Conservation (phyloP, 2,888 invertebrate genomes). For the Sicus ferrugineus region DNA sequence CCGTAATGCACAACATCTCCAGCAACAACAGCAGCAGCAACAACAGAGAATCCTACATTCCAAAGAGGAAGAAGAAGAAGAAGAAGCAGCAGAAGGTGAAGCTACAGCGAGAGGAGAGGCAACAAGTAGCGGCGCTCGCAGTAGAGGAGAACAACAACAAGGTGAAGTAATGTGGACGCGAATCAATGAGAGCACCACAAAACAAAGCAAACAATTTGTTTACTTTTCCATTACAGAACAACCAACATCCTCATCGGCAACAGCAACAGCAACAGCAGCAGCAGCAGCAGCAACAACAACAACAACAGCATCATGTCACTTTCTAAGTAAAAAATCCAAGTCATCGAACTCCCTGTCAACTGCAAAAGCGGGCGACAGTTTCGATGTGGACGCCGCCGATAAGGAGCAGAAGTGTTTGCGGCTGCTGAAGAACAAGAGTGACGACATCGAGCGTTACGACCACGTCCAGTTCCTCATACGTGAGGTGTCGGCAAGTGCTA, state of each 20-base stretch:
- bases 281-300: background rate
- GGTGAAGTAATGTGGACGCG: background rate
- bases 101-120: background rate
- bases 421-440: slow-evolving; percentile 62
- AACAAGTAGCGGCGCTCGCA: background rate
- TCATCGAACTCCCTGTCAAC: slow-evolving; percentile 41
- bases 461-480: slow-evolving; percentile 93
- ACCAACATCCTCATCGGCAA: no score
- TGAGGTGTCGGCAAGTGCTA: slow-evolving; percentile 73
- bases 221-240: background rate
- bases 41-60: background rate
- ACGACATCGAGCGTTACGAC: slow-evolving; percentile 71
- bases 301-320: slow-evolving; percentile 37
- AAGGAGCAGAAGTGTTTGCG: slow-evolving; percentile 60
- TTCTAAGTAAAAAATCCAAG: slow-evolving; percentile 43
- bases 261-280: background rate
- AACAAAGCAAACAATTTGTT: slow-evolving; percentile 22
- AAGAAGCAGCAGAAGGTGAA: no score
- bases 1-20: background rate
- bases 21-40: background rate
- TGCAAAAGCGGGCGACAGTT: slow-evolving; percentile 39
- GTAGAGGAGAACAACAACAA: background rate
- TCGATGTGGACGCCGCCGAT: slow-evolving; percentile 53
- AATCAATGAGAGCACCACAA: slow-evolving; percentile 24
- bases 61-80: background rate